phyloP scores from a whole-genome alignment of 2,888 invertebrate genomes.

The Priocnemis perturbator region DNA sequence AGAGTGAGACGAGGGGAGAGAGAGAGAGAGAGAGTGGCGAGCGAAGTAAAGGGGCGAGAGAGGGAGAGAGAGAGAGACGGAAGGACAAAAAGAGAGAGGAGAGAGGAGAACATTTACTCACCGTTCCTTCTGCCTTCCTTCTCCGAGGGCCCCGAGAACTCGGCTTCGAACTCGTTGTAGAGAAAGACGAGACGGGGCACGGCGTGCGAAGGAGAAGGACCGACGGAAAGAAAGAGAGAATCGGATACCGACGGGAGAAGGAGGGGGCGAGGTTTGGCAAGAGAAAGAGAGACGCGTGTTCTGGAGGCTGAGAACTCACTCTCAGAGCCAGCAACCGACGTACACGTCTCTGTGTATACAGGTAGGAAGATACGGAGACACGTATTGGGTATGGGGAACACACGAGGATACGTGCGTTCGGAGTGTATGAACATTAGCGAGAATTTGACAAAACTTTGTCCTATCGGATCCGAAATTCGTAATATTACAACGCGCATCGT shows the following conservation, averaged over 20 bases:
- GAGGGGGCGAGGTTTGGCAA: background rate
- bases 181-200: conserved; percentile 32
- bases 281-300: conserved; percentile 16
- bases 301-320: conserved; percentile 55
- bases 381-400: no score
- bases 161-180: conserved; percentile 51
- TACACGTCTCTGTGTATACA: conserved; percentile 32
- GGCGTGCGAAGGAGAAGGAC: conserved; percentile 26
- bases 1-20: conserved; percentile 41
- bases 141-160: conserved; percentile 38
- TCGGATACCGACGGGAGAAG: conserved; percentile 8
- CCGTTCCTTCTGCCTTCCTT: conserved; percentile 53
- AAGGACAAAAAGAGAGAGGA: background rate
- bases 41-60: conserved; percentile 32
- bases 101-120: conserved; percentile 53
- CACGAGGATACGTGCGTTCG: background rate
- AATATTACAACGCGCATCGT: no score
- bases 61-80: conserved; percentile 1
- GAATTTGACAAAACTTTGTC: conserved; percentile 2
- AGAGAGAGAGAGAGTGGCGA: conserved; percentile 31
- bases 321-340: conserved; percentile 35
- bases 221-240: conserved; percentile 18
- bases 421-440: background rate
- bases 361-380: conserved; percentile 18
- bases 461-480: background rate